These are phyloP conservation scores for Cancer borealis DNA, from an alignment of 2,888 invertebrate genomes.

Conservation along the genomic window DNA sequence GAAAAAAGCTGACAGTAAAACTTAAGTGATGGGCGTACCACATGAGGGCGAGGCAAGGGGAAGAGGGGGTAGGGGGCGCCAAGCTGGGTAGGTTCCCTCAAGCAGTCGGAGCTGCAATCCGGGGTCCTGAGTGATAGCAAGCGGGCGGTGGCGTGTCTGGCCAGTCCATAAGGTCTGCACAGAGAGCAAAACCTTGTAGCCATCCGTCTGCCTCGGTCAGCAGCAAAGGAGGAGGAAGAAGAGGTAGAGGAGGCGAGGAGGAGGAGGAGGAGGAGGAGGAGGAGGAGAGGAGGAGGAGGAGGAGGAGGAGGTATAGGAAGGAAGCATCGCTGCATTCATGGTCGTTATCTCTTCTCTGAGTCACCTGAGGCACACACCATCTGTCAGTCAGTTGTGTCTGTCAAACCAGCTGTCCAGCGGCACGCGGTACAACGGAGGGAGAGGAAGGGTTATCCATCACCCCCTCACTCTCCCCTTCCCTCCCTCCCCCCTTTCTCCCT, in stretches of 20 bases:
- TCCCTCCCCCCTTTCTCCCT: background rate
- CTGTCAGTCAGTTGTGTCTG: conserved; percentile 28
- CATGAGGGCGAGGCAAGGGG: background rate
- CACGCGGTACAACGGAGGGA: background rate
- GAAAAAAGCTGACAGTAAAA: conserved; percentile 29
- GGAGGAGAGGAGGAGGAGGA: background rate
- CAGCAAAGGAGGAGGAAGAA: background rate
- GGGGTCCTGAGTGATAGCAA: background rate
- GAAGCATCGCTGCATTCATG: background rate
- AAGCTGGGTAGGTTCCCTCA: conserved; percentile 1
- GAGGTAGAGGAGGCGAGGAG: background rate
- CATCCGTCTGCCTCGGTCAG: conserved; percentile 29
- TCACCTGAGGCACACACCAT: background rate
- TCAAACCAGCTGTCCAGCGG: conserved; percentile 23
- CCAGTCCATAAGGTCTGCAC: conserved; percentile 33
- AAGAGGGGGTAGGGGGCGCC: background rate
- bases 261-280: background rate
- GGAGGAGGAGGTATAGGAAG: background rate
- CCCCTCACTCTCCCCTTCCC: background rate
- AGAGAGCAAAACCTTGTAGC: conserved; percentile 40
- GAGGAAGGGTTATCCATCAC: background rate
- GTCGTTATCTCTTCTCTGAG: background rate
- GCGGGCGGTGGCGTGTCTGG: conserved; percentile 29
- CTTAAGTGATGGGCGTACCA: conserved; percentile 34
- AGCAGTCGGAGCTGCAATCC: conserved; percentile 15